Base-by-base conservation (phyloP, 1,140 invertebrate species). In the Leptopilina boulardi region DNA sequence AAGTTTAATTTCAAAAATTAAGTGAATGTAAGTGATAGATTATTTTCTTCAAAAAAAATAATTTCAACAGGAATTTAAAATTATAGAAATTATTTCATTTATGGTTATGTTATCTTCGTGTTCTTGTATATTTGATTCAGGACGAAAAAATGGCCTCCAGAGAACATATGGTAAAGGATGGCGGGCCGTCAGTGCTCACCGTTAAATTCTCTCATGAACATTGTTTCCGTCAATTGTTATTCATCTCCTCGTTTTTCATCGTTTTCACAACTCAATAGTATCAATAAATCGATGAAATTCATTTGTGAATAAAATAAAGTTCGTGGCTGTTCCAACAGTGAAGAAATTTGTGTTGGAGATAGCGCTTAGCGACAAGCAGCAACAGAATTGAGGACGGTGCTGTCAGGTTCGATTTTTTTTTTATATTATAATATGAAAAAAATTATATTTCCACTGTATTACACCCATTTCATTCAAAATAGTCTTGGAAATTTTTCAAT, bases 151-250 rank as follows among this genome's bases (percentile, higher is more conserved):
- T 90, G 89, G 89, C 88, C 80, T 86, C 82, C 76, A 59, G 19
- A 82, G 77, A 91, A 90, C 89, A 91, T 91, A 91, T 91, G 89
- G 89, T 87, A 87, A 88, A 87, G 87, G 86, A 89, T 86, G 86
- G 84, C 86, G 85, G 84, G 84, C 83, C 81, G 80, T 80, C 80
- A 83, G 77, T 83, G 76, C 80, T 70, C 11, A 44, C 30, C 59
- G 34, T 80, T 76, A 72, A 66, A 66, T 30, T n/a, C 21, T 23
- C 23, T 30, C 21, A 26, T 59, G 56, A 9, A 23, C 21, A n/a
- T 30, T 30, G 59, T 66, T 30, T 4, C 26, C 59, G 3, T 66
- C 1, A n/a, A 23, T 66, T 30, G 13, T 30, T 30, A 8, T 66
- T 23, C 26, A 30, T 21, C 70, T 72, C 72, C 70, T 70, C 74